phyloP scores from a whole-genome alignment of 2,797 vertebrate genomes.

The Characodon lateralis region DNA sequence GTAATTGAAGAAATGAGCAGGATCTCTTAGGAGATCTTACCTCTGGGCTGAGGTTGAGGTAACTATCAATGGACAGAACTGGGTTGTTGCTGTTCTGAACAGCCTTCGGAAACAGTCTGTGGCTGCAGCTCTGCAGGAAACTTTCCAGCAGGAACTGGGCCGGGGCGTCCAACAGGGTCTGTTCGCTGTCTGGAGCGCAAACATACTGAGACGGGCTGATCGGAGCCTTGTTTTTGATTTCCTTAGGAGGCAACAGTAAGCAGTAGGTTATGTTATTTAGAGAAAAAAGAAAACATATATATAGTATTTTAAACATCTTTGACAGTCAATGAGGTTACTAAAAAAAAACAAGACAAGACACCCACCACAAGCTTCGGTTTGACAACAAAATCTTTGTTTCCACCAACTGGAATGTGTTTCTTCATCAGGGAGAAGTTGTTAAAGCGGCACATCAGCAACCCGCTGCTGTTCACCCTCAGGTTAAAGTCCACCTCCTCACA shows the following conservation, averaged over 20 bases:
- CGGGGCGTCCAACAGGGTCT: slow-evolving; percentile 91
- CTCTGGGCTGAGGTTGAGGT: slow-evolving; percentile 94
- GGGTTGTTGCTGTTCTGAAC: slow-evolving; percentile 89
- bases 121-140: slow-evolving; percentile 92
- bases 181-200: slow-evolving; percentile 97
- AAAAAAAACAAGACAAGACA: neutral
- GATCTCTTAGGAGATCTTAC: slow-evolving; percentile 70
- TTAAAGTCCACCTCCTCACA: slow-evolving; percentile 98
- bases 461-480: slow-evolving; percentile 92
- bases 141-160: slow-evolving; percentile 96
- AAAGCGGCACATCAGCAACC: slow-evolving; percentile 94
- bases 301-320: neutral
- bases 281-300: neutral
- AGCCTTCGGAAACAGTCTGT: slow-evolving; percentile 93
- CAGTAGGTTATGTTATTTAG: neutral
- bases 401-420: slow-evolving; percentile 93
- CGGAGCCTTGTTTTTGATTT: slow-evolving; percentile 83
- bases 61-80: slow-evolving; percentile 94
- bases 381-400: slow-evolving; percentile 90
- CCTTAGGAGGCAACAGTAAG: slow-evolving; percentile 71
- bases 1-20: neutral
- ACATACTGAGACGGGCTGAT: slow-evolving; percentile 92
- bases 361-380: slow-evolving; percentile 93
- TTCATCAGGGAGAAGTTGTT: slow-evolving; percentile 98
- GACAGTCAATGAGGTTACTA: neutral